These are phyloP conservation scores for Linyphia triangularis DNA, from an alignment of 2,888 invertebrate species.

Conservation along the genomic window DNA sequence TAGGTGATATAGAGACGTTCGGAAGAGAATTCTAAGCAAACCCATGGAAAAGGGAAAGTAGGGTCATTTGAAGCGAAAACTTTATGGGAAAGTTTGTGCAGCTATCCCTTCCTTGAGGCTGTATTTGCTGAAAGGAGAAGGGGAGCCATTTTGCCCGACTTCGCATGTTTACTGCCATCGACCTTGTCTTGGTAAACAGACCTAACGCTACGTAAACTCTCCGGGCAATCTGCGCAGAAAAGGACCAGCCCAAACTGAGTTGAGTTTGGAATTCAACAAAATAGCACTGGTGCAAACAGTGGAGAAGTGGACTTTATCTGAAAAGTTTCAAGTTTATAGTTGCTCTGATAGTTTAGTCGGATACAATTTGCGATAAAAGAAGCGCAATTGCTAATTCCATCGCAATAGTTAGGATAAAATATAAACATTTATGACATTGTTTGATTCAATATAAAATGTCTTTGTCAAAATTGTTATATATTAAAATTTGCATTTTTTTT, in stretches of 20 bases:
- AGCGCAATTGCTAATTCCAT: no score
- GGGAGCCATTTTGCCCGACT: slow-evolving; percentile 25
- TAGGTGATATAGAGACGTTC: not conserved
- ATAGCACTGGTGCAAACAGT: not conserved
- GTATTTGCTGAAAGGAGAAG: slow-evolving; percentile 43
- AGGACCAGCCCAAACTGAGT: not conserved
- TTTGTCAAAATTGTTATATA: no score
- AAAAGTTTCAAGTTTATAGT: not conserved
- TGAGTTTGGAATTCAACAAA: not conserved
- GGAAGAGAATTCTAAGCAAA: not conserved
- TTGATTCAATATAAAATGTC: no score
- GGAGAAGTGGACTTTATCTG: not conserved
- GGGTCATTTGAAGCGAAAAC: slow-evolving; percentile 10
- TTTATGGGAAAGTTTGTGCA: slow-evolving; percentile 40
- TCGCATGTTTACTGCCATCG: slow-evolving; percentile 42
- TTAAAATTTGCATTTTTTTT: no score
- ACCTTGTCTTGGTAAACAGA: slow-evolving; percentile 55
- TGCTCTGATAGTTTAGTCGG: not conserved
- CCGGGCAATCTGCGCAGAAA: slow-evolving; percentile 1
- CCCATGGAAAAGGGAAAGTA: not conserved
- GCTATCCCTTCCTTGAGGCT: slow-evolving; percentile 18
- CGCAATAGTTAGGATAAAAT: no score
- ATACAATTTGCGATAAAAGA: no score
- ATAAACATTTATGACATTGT: no score
- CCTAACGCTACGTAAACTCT: slow-evolving; percentile 17